Percentiles rank a stretch among this genome's conserved stretches.
These are phyloP conservation scores for Athetis lepigone DNA, from an alignment of 2,888 invertebrate species.

Conservation along the genomic window DNA sequence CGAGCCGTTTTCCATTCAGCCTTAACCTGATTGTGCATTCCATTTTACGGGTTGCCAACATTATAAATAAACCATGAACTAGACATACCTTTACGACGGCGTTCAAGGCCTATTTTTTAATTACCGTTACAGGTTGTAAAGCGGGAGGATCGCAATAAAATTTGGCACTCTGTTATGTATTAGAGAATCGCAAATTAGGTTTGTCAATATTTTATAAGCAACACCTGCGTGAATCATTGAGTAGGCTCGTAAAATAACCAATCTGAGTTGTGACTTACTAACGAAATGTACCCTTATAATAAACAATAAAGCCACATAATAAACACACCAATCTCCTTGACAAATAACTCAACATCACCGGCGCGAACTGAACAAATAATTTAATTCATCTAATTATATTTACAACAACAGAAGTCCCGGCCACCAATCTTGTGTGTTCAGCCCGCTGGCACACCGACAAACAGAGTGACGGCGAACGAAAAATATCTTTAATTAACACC, in stretches of 20 bases:
- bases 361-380: conserved; percentile 42
- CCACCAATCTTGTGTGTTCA: conserved; percentile 59
- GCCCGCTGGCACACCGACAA: conserved; percentile 50
- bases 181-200: conserved; percentile 55
- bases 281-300: conserved; percentile 13
- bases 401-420: conserved; percentile 45
- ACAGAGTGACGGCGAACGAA: conserved; percentile 49
- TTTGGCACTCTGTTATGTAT: conserved; percentile 55
- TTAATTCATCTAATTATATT: conserved; percentile 57
- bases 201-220: conserved; percentile 58
- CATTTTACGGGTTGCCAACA: conserved; percentile 55
- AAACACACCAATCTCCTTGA: conserved; percentile 15
- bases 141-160: conserved; percentile 57
- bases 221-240: conserved; percentile 51
- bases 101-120: conserved; percentile 60
- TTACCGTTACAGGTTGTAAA: conserved; percentile 57
- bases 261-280: conserved; percentile 13
- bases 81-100: conserved; percentile 33
- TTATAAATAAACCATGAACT: conserved; percentile 64
- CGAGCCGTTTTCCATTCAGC: conserved; percentile 54
- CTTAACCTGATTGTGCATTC: conserved; percentile 66
- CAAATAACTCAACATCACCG: conserved; percentile 37
- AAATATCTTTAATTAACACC: conserved; percentile 64
- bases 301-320: conserved; percentile 21
- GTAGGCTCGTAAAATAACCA: conserved; percentile 42